A percentile compares a stretch with the other conserved stretches of the same genome.
These are phyloP conservation scores for Oscheius sp. DNA, from an alignment of 2,888 invertebrate species.

Conservation along the genomic window DNA sequence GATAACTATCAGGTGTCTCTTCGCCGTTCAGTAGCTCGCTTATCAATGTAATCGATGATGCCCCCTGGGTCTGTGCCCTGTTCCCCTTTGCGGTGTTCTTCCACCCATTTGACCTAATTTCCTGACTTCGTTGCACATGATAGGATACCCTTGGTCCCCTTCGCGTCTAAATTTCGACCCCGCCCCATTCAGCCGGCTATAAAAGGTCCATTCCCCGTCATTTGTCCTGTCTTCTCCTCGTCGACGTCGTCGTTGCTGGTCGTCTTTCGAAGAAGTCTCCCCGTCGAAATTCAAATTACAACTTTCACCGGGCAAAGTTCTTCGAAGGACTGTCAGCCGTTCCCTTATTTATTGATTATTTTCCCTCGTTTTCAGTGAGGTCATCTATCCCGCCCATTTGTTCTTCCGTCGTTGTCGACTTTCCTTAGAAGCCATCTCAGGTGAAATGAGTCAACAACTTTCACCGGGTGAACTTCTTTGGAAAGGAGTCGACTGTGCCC, in stretches of 20 bases:
- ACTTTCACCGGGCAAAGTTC: conserved; percentile 8
- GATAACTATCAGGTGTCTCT: too few species aligned
- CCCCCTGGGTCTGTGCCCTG: background rate
- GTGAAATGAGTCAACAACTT: background rate
- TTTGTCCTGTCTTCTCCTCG: background rate
- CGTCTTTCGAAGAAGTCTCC: conserved; percentile 10
- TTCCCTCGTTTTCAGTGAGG: background rate
- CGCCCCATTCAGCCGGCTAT: too few species aligned
- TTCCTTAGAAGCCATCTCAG: conserved; percentile 10
- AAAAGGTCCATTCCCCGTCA: background rate
- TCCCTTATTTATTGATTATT: too few species aligned
- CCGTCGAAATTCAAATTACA: background rate
- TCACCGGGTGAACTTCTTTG: conserved; percentile 24
- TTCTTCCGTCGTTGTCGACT: background rate
- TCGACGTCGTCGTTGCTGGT: background rate
- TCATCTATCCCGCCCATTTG: background rate
- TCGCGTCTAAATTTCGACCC: too few species aligned
- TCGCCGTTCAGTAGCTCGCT: background rate
- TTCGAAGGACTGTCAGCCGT: background rate
- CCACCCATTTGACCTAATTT: background rate
- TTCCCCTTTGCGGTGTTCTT: background rate
- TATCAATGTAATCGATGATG: background rate
- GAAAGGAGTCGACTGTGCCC: background rate
- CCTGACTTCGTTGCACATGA: too few species aligned
- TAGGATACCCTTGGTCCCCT: too few species aligned